Evolutionary conservation across 2,113 vertebrate species (phyloP), one percentile per base, ranked within the genome.

Genomic region (Eulemur macaco): DNA sequence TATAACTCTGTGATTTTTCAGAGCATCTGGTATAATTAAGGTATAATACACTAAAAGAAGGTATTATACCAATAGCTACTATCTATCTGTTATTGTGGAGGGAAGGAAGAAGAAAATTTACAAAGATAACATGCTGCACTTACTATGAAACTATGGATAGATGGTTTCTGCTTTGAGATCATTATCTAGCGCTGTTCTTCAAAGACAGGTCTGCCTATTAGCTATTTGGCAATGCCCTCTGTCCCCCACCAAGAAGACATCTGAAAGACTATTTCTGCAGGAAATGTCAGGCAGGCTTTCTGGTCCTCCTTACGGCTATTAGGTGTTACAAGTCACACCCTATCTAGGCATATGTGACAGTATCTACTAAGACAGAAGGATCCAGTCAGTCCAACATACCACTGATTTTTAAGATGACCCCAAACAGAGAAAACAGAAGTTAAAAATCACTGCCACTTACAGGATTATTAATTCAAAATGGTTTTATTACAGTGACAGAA

Each of bases 391-490:
- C 86, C 77, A 96, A 91, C 29, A 83, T 37, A 20, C 85, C 54
- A 92, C 73, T 94, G 85, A 86, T 69, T 94, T 94, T 92, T 88
- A 94, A 88, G 82, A 96, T 91, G 93, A 73, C 47, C 76, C 56
- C 93, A 95, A 81, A 85, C 50, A 93, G 88, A 3, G 86, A 88
- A 93, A 90, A 87, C 71, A 96, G 71, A 96, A 91, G 88, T 73
- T 96, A 68, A 80, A 89, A 50, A 92, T 96, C 82, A 96, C 37
- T 94, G 82, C 54, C 85, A 95, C 60, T 86, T 94, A 90, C 12
- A 74, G 15, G 63, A 84, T 92, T 96, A 95, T 96, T 97, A 90
- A 93, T 96, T 91, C 5, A 86, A 82, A 96, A 91, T 37, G 68
- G 63, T 74, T 93, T 91, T 84, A 78, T 94, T 88, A 27, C 31